Evolutionary conservation across 2,113 vertebrate species (phyloP), one percentile per base, ranked within the genome.

Genomic region (Mirounga angustirostris): DNA sequence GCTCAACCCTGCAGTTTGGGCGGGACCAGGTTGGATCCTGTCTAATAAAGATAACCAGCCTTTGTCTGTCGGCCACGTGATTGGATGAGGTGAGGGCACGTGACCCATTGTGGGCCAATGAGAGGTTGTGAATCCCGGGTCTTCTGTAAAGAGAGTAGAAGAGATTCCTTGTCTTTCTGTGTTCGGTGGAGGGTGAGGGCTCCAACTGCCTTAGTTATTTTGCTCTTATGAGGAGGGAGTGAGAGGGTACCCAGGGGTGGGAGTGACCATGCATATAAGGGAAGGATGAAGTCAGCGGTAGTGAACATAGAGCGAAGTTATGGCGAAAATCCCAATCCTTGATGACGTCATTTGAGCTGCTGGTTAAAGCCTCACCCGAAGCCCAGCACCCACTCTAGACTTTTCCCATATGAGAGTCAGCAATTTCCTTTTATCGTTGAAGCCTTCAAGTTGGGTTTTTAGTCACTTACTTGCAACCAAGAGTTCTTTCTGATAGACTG

Each of bases 191-290:
- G 15, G 12, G 15, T 30, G 10, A 78, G 10, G 78, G 9, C 7
- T 28, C 26, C 28, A 28, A 52, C 4, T 24, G 12, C 19, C 6
- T 4, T 61, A 86, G 26, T 13, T n/a, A n/a, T 36, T 50, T 84
- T 74, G 58, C 12, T 81, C 3, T 81, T 59, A 12, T 9, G 11
- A 40, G 5, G 7, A 24, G 8, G 10, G 24, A 88, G 5, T 18
- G 46, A 58, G 83, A 61, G 28, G 12, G 11, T 54, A 1, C 30
- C 13, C n/a, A 3, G 0, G 18, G 4, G 4, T 8, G 7, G 0
- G 11, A 9, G 24, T 28, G 16, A 6, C 24, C 22, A 16, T 16
- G 14, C 4, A 2, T n/a, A 15, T 16, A 46, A 95, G 24, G 24
- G 26, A 90, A 61, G 30, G 24, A 52, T 52, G 65, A 67, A 24